Evolutionary conservation across 1,140 invertebrate species (phyloP).

Genomic region (Pararge aegeria): DNA sequence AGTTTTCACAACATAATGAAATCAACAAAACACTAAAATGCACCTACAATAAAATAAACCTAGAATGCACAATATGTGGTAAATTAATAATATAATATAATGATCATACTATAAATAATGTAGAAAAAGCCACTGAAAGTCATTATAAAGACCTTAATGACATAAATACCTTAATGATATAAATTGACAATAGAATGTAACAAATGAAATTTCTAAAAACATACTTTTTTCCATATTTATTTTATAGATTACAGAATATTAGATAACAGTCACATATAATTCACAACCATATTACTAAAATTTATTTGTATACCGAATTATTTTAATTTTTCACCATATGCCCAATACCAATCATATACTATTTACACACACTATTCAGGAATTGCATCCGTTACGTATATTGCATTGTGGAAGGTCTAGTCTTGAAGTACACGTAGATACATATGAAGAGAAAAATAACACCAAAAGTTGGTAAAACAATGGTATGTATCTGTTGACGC

Average conservation of each 20-base stretch:
- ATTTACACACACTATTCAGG: constrained; percentile 10
- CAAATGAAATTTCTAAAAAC: neutral
- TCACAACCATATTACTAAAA: constrained; percentile 30
- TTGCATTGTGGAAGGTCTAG: constrained; percentile 80
- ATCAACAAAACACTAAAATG: too few relatives aligned
- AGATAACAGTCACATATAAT: constrained; percentile 12
- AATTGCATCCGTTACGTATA: constrained; percentile 49
- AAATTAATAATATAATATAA: too few relatives aligned
- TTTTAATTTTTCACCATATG: constrained; percentile 5
- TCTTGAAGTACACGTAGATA: constrained; percentile 88
- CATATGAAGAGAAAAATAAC: constrained; percentile 86
- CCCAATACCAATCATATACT: neutral
- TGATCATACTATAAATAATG: too few relatives aligned
- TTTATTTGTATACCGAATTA: constrained; percentile 13
- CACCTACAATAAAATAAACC: too few relatives aligned
- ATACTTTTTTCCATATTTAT: neutral
- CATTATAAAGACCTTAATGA: too few relatives aligned
- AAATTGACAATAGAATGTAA: neutral
- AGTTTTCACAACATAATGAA: too few relatives aligned
- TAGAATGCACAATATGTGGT: too few relatives aligned
- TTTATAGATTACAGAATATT: neutral
- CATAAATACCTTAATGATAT: neutral
- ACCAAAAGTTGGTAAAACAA: constrained; percentile 86
- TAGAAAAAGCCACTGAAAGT: too few relatives aligned
- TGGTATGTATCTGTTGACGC: constrained; percentile 86